Conservation (phyloP, 2,888 invertebrate genomes). For the Allophyes oxyacanthae region DNA sequence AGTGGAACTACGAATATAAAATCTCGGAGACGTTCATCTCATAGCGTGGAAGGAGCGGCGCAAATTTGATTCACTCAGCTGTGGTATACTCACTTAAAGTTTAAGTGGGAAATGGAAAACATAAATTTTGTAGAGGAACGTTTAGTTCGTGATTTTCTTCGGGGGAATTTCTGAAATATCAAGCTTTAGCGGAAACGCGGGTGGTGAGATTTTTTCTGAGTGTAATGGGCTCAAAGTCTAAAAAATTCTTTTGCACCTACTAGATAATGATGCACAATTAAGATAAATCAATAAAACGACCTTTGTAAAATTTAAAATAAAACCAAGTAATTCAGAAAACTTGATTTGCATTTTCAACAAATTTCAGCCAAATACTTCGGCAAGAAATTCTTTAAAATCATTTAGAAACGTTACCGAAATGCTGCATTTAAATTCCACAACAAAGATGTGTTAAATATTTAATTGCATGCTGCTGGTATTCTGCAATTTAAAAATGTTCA, state of each 20-base stretch:
- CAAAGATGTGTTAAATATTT: conserved; percentile 14
- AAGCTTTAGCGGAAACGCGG: too few relatives aligned
- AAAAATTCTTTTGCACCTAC: background rate
- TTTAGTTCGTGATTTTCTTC: conserved; percentile 3
- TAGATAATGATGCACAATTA: too few relatives aligned
- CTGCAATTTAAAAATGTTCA: conserved; percentile 9
- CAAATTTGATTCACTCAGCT: conserved; percentile 48
- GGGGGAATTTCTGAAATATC: background rate
- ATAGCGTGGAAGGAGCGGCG: conserved; percentile 34
- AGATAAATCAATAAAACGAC: too few relatives aligned
- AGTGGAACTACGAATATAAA: conserved; percentile 49
- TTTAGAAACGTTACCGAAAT: background rate
- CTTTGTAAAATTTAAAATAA: background rate
- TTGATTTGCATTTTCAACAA: too few relatives aligned
- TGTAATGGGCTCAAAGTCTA: too few relatives aligned
- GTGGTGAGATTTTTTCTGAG: too few relatives aligned
- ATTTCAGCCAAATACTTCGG: too few relatives aligned
- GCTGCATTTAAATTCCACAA: conserved; percentile 8
- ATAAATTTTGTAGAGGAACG: conserved; percentile 23
- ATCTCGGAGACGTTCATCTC: conserved; percentile 36
- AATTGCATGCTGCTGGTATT: background rate
- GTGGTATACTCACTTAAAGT: conserved; percentile 26
- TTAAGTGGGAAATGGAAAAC: conserved; percentile 36
- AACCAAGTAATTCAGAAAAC: too few relatives aligned
- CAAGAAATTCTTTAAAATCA: too few relatives aligned